These are phyloP conservation scores for Heloderma charlesbogerti DNA, from an alignment of 2,113 vertebrate species.

Conservation along the genomic window DNA sequence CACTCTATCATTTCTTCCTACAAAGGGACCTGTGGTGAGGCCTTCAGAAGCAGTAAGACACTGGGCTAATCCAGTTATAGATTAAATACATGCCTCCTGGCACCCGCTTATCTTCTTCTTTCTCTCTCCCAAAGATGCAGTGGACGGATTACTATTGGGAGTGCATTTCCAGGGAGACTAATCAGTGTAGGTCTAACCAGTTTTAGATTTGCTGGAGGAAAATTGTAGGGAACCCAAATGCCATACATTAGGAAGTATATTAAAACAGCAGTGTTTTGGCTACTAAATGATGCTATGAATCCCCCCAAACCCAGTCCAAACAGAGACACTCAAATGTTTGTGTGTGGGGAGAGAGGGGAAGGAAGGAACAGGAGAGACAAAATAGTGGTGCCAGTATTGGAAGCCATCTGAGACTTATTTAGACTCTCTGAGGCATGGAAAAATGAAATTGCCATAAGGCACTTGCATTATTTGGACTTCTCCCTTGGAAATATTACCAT, in stretches of 20 bases:
- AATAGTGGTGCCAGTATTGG: neutral
- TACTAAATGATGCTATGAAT: conserved; percentile 35
- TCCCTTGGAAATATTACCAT: neutral
- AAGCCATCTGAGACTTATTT: neutral
- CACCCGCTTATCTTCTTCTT: conserved; percentile 64
- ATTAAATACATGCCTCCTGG: conserved; percentile 69
- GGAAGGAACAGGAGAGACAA: neutral
- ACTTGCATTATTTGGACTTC: neutral
- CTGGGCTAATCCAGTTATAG: conserved; percentile 67
- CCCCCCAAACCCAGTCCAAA: neutral
- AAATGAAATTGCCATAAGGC: neutral
- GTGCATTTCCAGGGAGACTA: conserved; percentile 54
- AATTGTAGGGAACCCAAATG: conserved; percentile 35
- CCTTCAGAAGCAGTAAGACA: conserved; percentile 61
- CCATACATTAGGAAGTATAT: conserved; percentile 13
- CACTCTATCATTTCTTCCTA: conserved; percentile 42
- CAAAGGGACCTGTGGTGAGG: conserved; percentile 48
- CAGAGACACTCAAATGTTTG: neutral
- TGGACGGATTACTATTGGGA: conserved; percentile 64
- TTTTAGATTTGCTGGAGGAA: conserved; percentile 52
- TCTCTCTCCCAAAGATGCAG: conserved; percentile 55
- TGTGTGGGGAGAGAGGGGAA: no score
- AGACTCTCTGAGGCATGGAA: neutral
- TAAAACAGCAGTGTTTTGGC: conserved; percentile 41
- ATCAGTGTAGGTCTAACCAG: conserved; percentile 63